Base-by-base conservation (phyloP, 53 echinoderm and acorn worm species). In the Paracentrotus lividus region DNA sequence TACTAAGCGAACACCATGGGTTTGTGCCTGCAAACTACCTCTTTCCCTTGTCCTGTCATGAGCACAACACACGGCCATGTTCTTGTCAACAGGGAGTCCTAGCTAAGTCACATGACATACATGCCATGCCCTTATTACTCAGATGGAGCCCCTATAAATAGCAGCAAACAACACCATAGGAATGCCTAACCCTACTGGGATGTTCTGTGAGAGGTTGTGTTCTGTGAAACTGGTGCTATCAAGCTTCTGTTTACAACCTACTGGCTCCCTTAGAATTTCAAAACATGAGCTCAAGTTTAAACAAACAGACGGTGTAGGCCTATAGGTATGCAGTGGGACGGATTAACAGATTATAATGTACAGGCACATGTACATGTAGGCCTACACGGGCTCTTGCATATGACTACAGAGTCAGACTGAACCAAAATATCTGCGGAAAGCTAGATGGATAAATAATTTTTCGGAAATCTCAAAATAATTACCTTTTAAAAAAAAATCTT, bases 71-170 rank as follows among this genome's bases (percentile, higher is more conserved):
- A 8, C 7, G 6, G 6, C 51, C 57, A 36, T 72, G 72, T 38
- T 72, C 72, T 21, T 72, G 72, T 72, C 72, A 72, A 72, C 72
- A 72, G 72, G 72, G 72, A 72, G 72, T 36, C 72, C 72, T 72
- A 72, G 40, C 72, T 1, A 36, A 51, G 49, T 85, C 85, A 85
- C 85, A 43, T 90, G 90, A 61, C 64, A 40, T 29, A 67, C 90
- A 66, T 90, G 90, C 90, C 90, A 65, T 66, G 90, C 90, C 66
- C 90, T 53, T 66, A 90, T 90, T 90, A 90, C 90, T 90, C 90
- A 90, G 90, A n/a, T 90, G 90, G 90, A 1, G 36, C 40, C 40
- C 21, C 90, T 90, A 90, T 64, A 90, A 90, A 90, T 90, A 90
- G 66, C 90, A 61, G 42, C 64, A 90, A 90, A 90, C 54, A 90